These are phyloP conservation scores for Ranitomeya variabilis DNA, from an alignment of 2,113 vertebrate species.

Conservation along the genomic window DNA sequence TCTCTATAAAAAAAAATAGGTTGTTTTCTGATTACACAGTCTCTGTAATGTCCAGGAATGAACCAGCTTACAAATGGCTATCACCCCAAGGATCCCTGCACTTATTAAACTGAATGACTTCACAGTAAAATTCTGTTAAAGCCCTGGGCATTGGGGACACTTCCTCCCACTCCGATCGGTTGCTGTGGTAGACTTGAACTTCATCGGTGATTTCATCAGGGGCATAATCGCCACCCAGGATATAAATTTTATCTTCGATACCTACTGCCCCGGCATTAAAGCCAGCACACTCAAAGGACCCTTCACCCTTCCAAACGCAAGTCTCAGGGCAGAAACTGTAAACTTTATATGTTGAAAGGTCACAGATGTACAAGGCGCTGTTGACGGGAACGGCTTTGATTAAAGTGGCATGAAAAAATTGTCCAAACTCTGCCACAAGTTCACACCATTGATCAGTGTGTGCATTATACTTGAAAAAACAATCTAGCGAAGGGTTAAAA, in stretches of 20 bases:
- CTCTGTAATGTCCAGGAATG: too few relatives aligned
- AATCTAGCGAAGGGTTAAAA: constrained; percentile 95
- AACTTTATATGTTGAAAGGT: constrained; percentile 96
- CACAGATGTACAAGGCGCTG: constrained; percentile 89
- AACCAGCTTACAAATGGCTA: constrained; percentile 63
- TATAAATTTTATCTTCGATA: constrained; percentile 90
- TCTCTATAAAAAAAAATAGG: too few relatives aligned
- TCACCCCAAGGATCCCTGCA: constrained; percentile 89
- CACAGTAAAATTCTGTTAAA: constrained; percentile 96
- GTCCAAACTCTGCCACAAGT: constrained; percentile 92
- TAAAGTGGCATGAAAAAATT: constrained; percentile 94
- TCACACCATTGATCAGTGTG: constrained; percentile 91
- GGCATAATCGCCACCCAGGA: constrained; percentile 95
- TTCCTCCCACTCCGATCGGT: constrained; percentile 92
- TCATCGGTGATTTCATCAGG: constrained; percentile 97
- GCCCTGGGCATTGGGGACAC: constrained; percentile 92
- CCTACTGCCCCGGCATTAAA: constrained; percentile 96
- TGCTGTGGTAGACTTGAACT: constrained; percentile 92
- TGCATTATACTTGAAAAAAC: constrained; percentile 90
- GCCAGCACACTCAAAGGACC: constrained; percentile 95
- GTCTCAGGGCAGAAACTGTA: constrained; percentile 97
- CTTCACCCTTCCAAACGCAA: constrained; percentile 91
- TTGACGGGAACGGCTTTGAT: constrained; percentile 92
- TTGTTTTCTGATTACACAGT: too few relatives aligned
- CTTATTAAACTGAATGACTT: constrained; percentile 91